Evolutionary conservation across 2,113 vertebrate species (phyloP).

Genomic region (Zapornia atra): DNA sequence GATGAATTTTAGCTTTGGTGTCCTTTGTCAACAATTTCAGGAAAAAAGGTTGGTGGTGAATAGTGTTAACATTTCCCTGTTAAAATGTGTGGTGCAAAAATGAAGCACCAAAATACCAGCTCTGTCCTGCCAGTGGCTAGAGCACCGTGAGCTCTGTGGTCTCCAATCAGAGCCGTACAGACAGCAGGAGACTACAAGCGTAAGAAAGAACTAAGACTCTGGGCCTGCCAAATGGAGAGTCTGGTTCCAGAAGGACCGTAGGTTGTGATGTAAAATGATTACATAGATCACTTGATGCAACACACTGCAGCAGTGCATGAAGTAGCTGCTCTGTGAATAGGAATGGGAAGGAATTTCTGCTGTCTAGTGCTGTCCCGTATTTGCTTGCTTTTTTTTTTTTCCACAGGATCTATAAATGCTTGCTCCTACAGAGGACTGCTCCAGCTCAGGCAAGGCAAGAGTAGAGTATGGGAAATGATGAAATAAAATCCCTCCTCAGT

Average conservation of each 20-base stretch:
- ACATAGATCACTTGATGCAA: background rate
- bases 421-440: background rate
- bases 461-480: background rate
- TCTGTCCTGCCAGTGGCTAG: background rate
- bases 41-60: background rate
- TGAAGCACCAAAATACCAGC: background rate
- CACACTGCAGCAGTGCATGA: background rate
- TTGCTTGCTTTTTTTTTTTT: background rate
- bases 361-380: background rate
- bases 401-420: background rate
- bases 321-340: background rate
- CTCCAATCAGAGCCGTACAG: fast-evolving
- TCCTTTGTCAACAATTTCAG: background rate
- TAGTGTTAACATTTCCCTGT: background rate
- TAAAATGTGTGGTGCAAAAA: background rate
- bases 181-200: background rate
- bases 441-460: background rate
- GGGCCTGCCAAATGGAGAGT: background rate
- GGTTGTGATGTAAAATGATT: background rate
- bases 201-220: background rate
- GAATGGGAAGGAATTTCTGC: background rate
- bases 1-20: background rate
- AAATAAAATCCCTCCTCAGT: background rate
- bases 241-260: background rate
- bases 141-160: background rate